Evolutionary conservation across 2,113 vertebrate genomes (phyloP).

Genomic region (Hydrolagus affinis): DNA sequence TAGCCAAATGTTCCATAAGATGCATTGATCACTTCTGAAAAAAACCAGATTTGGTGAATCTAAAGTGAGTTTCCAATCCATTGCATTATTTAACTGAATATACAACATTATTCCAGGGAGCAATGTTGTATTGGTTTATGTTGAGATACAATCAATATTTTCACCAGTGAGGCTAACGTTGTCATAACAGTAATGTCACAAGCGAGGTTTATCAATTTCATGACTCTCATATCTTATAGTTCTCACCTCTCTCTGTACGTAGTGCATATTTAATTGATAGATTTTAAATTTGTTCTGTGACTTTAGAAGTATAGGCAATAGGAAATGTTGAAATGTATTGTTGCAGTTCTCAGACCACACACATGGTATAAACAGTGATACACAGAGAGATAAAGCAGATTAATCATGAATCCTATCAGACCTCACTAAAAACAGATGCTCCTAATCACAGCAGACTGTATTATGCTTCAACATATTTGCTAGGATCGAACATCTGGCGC

Average conservation of each 20-base stretch:
- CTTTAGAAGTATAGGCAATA: not conserved
- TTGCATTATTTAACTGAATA: not conserved
- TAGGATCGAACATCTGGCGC: constrained; percentile 6
- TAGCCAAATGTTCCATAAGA: too few relatives aligned
- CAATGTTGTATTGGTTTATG: not conserved
- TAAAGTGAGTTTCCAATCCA: not conserved
- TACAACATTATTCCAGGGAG: not conserved
- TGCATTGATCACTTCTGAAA: not conserved
- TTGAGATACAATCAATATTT: not conserved
- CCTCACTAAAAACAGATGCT: constrained; percentile 3
- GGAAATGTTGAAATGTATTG: not conserved
- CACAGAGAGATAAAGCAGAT: not conserved
- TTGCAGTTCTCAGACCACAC: not conserved
- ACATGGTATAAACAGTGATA: not conserved
- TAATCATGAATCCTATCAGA: not conserved
- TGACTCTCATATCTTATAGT: not conserved
- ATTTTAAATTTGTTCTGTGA: not conserved
- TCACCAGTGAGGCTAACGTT: not conserved
- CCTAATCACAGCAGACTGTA: not conserved
- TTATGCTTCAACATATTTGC: not conserved
- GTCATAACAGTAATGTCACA: not conserved
- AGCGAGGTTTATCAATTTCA: not conserved
- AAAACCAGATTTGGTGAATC: not conserved
- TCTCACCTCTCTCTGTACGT: not conserved
- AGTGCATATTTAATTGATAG: not conserved